Evolutionary conservation across 2,113 vertebrate species (phyloP).

Genomic region (Callionymus lyra): DNA sequence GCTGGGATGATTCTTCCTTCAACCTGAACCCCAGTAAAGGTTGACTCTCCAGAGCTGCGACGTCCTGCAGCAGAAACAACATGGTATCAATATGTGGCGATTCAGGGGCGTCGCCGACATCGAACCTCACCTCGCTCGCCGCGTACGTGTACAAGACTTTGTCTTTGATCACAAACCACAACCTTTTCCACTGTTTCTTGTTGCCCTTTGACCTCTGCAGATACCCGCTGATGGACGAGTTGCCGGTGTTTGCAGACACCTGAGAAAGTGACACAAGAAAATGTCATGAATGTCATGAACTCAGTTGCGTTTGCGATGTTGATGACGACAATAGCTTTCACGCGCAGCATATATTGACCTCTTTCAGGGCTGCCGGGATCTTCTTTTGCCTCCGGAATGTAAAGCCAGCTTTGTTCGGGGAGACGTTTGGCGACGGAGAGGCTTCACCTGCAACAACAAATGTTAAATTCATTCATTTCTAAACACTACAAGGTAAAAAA

Average conservation of each 20-base stretch:
- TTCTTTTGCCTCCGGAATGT: slow-evolving; percentile 80
- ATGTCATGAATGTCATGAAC: slow-evolving; percentile 5
- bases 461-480: too few relatives aligned
- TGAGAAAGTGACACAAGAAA: too few relatives aligned
- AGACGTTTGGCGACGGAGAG: slow-evolving; percentile 47
- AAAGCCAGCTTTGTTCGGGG: slow-evolving; percentile 72
- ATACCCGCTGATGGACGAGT: slow-evolving; percentile 95
- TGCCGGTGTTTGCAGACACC: slow-evolving; percentile 88
- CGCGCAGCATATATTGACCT: slow-evolving; percentile 67
- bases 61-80: slow-evolving; percentile 68
- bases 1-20: slow-evolving; percentile 69
- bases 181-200: slow-evolving; percentile 87
- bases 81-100: not conserved
- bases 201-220: slow-evolving; percentile 82
- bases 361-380: slow-evolving; percentile 90
- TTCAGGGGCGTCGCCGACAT: not conserved
- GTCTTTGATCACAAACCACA: slow-evolving; percentile 97
- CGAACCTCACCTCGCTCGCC: slow-evolving; percentile 89
- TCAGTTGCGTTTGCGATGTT: too few relatives aligned
- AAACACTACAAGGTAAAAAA: too few relatives aligned
- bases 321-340: not conserved
- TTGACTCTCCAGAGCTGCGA: slow-evolving; percentile 91
- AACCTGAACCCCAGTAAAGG: slow-evolving; percentile 88
- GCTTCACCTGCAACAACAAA: slow-evolving; percentile 63
- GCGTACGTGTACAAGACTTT: slow-evolving; percentile 96